Conservation (phyloP, 1,140 invertebrate genomes). For the Hycleus cichorii region DNA sequence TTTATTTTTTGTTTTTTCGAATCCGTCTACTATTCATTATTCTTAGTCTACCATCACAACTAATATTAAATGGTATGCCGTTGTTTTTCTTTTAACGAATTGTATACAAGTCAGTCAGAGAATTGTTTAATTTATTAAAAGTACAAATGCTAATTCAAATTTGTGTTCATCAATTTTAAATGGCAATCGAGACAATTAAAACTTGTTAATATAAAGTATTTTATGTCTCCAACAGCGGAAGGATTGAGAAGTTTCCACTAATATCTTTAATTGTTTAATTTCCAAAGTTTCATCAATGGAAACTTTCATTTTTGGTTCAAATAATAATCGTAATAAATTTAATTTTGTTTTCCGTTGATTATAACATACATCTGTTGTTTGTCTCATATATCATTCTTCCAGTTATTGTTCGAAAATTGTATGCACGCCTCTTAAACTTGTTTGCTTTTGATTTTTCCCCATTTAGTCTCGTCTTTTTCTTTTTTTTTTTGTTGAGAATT, state of each 20-base stretch:
- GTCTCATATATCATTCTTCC: conserved; percentile 7
- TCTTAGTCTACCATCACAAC: conserved; percentile 3
- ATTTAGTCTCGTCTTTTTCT: no score
- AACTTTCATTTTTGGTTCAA: neutral
- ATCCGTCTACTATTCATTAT: conserved; percentile 3
- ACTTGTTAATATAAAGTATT: conserved; percentile 36
- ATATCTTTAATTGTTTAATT: conserved; percentile 34
- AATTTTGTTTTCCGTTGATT: neutral
- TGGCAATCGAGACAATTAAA: conserved; percentile 36
- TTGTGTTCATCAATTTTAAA: conserved; percentile 35
- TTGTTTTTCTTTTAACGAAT: conserved; percentile 21
- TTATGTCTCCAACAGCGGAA: conserved; percentile 22
- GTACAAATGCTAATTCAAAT: conserved; percentile 32
- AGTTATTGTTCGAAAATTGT: conserved; percentile 3
- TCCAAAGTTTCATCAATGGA: conserved; percentile 25
- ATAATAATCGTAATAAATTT: no score
- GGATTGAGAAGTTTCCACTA: conserved; percentile 24
- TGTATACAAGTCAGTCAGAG: conserved; percentile 13
- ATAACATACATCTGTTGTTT: conserved; percentile 10
- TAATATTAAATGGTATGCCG: conserved; percentile 7
- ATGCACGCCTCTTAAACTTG: conserved; percentile 11
- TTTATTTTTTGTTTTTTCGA: neutral
- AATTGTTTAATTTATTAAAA: conserved; percentile 25
- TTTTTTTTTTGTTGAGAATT: neutral
- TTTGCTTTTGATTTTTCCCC: conserved; percentile 17